phyloP scores from a whole-genome alignment of 2,888 invertebrate genomes.

The Slavum lentiscoides region DNA sequence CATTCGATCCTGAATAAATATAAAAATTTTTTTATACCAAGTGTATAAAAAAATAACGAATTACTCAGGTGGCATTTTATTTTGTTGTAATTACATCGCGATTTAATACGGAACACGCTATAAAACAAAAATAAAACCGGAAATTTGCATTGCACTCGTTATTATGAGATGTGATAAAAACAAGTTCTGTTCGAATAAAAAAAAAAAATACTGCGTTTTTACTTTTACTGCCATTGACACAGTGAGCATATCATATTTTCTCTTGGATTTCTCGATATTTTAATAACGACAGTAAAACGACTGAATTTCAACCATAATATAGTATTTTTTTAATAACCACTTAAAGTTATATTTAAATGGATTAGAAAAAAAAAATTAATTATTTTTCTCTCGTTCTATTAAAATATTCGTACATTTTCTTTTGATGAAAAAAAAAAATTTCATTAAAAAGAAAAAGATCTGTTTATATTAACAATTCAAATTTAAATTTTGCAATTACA shows the following conservation, averaged over 20 bases:
- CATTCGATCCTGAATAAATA: too few relatives aligned
- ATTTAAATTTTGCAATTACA: too few relatives aligned
- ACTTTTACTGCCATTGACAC: constrained; percentile 8
- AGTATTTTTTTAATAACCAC: neutral
- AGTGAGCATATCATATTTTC: neutral
- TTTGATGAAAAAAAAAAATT: too few relatives aligned
- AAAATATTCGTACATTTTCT: too few relatives aligned
- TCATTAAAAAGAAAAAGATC: too few relatives aligned
- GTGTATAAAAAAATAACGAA: neutral
- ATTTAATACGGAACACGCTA: constrained; percentile 19
- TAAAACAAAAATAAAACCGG: constrained; percentile 24
- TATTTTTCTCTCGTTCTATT: too few relatives aligned
- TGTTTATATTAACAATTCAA: too few relatives aligned
- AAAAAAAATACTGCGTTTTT: neutral
- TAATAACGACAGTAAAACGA: constrained; percentile 7
- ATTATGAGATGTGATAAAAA: constrained; percentile 7
- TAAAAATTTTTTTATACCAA: too few relatives aligned
- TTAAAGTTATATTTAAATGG: too few relatives aligned
- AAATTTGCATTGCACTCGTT: neutral
- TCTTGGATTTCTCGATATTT: neutral
- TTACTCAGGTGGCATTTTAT: neutral
- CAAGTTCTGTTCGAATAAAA: constrained; percentile 8
- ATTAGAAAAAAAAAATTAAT: too few relatives aligned
- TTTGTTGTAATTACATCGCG: constrained; percentile 1
- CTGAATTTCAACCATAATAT: neutral